Percentiles rank a stretch among this genome's conserved stretches.
Conservation (phyloP, 2,113 vertebrate species). For the Monarcha castaneiventris region DNA sequence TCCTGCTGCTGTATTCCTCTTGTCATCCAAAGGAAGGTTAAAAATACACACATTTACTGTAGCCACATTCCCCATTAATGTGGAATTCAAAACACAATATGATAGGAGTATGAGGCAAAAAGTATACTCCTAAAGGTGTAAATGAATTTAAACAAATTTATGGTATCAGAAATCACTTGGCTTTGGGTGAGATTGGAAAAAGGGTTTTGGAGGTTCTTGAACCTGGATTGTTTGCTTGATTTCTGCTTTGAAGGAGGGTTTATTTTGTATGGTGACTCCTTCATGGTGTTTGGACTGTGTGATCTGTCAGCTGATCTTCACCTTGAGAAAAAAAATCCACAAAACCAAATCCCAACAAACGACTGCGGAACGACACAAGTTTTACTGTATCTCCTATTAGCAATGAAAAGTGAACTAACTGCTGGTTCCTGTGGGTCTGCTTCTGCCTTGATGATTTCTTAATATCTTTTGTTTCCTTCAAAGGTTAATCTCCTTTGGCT, state of each 20-base stretch:
- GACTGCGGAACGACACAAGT: not conserved
- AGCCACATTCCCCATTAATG: not conserved
- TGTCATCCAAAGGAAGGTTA: not conserved
- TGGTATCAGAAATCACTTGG: not conserved
- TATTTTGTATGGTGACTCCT: not conserved
- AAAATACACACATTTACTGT: not conserved
- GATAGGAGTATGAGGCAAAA: not conserved
- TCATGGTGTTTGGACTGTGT: not conserved
- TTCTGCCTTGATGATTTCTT: conserved; percentile 43
- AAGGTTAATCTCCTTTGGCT: conserved; percentile 42
- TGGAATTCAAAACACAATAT: not conserved
- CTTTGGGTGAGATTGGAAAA: not conserved
- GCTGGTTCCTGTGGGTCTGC: not conserved
- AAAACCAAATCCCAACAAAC: not conserved
- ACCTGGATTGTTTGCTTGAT: not conserved
- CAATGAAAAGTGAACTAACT: conserved; percentile 2
- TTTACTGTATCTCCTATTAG: not conserved
- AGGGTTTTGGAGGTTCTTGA: not conserved
- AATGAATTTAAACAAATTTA: not conserved
- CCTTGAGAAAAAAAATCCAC: not conserved
- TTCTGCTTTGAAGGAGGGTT: not conserved
- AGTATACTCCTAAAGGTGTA: not conserved
- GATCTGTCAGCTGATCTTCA: not conserved
- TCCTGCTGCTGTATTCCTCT: not conserved
- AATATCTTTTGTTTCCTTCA: conserved; percentile 45